Evolutionary conservation across 2,113 vertebrate species (phyloP).

Genomic region (Motacilla alba): DNA sequence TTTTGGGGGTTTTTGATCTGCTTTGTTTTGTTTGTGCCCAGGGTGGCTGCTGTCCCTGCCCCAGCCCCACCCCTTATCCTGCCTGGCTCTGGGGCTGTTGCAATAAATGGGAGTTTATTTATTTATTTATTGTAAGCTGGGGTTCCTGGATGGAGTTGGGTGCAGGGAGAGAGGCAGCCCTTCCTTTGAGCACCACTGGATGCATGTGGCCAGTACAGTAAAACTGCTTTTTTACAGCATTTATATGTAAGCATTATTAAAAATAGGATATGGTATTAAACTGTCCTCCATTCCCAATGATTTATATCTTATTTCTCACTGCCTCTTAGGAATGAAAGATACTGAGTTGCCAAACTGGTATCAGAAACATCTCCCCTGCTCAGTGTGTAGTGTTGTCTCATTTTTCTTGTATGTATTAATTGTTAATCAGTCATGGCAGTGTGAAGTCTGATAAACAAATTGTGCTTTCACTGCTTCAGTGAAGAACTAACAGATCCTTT

Average conservation of each 20-base stretch:
- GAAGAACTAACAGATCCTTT: neutral
- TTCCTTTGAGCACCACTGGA: neutral
- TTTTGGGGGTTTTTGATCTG: neutral
- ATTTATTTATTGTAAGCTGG: neutral
- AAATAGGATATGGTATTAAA: neutral
- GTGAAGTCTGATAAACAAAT: constrained; percentile 30
- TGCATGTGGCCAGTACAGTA: rapidly evolving
- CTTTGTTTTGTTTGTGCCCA: neutral
- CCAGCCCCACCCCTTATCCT: neutral
- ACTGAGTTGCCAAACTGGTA: neutral
- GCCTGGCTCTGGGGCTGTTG: neutral
- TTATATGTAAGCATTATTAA: neutral
- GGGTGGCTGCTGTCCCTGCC: neutral
- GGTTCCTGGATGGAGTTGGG: neutral
- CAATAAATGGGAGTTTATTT: neutral
- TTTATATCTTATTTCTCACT: neutral
- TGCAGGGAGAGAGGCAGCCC: neutral
- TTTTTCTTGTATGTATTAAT: constrained; percentile 35
- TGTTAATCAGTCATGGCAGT: constrained; percentile 24
- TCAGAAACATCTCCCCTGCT: neutral
- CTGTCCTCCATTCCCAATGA: neutral
- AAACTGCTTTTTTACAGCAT: neutral
- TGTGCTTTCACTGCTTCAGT: neutral
- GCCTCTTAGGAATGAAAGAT: neutral
- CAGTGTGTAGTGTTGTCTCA: neutral